Evolutionary conservation across 1,140 invertebrate genomes (phyloP), one percentile per base, ranked within the genome.

Genomic region (Trissolcus basalis): DNA sequence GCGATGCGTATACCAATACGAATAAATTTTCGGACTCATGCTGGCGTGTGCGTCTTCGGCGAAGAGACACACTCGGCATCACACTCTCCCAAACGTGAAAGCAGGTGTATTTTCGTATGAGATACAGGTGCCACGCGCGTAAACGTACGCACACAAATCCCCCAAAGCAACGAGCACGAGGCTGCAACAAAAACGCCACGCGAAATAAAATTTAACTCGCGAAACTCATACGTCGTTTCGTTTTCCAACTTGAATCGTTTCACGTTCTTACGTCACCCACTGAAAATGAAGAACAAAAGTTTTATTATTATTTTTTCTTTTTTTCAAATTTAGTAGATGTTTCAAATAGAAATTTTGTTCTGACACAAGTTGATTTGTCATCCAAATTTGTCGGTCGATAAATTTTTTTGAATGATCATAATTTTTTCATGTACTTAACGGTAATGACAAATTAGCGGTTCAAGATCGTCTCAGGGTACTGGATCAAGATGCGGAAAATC

Each of bases 61-160:
- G 44, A 61, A 61, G 74, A 71, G 74, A 76, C 72, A 76, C 60
- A 76, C 65, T 69, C 60, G 72, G 55, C 73, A 74, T 70, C 68
- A 73, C 77, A 73, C 64, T 70, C 77, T 70, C 49, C 58, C 56
- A 60, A 60, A 67, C 65, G 67, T 59, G 55, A 60, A 64, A 75
- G 77, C 77, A 79, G 72, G 77, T 79, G 77, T 79, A 79, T 75
- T 68, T 72, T 75, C 60, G 68, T 67, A 67, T 68, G 69, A 68
- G 65, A 79, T 77, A 79, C 77, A 79, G 77, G 77, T 79, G 78
- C 78, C 73, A 77, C 78, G 78, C 70, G 73, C 73, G 73, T 68
- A 79, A 76, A 69, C 77, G 47, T 53, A 74, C 69, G 65, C 73
- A 71, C 65, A 67, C 56, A 48, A 15, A 47, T 41, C 10, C 44